Conservation (phyloP, 2,888 invertebrate genomes). For the Galeopsomyia nigrocyanea region DNA sequence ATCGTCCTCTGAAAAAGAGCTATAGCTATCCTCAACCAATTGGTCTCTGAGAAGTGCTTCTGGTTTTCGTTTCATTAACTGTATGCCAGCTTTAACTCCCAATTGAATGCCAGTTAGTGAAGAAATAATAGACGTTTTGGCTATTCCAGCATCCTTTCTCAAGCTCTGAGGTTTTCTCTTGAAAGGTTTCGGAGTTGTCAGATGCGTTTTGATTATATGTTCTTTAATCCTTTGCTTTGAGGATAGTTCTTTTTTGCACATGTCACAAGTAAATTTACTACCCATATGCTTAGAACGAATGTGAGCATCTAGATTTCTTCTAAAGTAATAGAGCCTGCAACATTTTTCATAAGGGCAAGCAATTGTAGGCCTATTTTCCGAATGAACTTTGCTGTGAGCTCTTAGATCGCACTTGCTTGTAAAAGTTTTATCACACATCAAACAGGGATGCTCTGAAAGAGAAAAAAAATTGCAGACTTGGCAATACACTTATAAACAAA, state of each 20-base stretch:
- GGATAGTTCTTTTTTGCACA: slow-evolving; percentile 51
- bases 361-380: slow-evolving; percentile 42
- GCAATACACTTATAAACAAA: neutral
- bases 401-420: slow-evolving; percentile 32
- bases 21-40: slow-evolving; percentile 2
- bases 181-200: slow-evolving; percentile 39
- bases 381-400: slow-evolving; percentile 25
- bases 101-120: slow-evolving; percentile 55
- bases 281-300: slow-evolving; percentile 71
- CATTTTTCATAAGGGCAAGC: slow-evolving; percentile 66
- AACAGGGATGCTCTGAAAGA: slow-evolving; percentile 37
- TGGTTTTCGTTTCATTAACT: slow-evolving; percentile 33
- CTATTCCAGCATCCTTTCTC: slow-evolving; percentile 53
- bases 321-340: slow-evolving; percentile 70
- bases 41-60: slow-evolving; percentile 40
- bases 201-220: slow-evolving; percentile 54
- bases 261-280: slow-evolving; percentile 64
- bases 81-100: slow-evolving; percentile 31
- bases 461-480: slow-evolving; percentile 3
- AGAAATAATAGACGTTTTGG: slow-evolving; percentile 53
- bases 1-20: slow-evolving; percentile 41
- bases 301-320: slow-evolving; percentile 73
- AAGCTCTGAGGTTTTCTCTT: slow-evolving; percentile 34
- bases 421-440: slow-evolving; percentile 57
- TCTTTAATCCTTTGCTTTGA: slow-evolving; percentile 51